Conservation (phyloP, 2,797 vertebrate species). For the Vultur gryphus region DNA sequence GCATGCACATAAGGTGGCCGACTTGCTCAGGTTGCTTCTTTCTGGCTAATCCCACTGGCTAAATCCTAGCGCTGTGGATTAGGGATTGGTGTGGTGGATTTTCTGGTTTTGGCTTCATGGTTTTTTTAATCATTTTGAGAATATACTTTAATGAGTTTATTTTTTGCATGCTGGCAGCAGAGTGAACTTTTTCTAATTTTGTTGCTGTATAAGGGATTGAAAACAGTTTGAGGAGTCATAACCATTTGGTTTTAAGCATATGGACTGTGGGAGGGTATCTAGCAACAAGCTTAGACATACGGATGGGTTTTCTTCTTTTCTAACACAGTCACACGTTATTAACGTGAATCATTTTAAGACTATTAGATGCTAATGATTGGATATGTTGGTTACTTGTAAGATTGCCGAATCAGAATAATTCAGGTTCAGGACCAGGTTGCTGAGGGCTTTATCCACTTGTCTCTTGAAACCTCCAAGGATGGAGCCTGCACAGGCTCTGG, state of each 20-base stretch:
- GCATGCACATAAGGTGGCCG: fast-evolving
- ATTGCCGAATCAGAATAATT: not conserved
- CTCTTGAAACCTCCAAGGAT: not conserved
- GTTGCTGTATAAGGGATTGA: not conserved
- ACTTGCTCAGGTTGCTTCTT: not conserved
- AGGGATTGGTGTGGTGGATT: not conserved
- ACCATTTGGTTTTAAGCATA: slow-evolving; percentile 11
- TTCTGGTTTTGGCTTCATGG: not conserved
- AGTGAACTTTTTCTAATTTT: not conserved
- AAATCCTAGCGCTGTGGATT: not conserved
- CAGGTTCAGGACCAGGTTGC: fast-evolving
- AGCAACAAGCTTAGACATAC: not conserved
- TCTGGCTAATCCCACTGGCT: not conserved
- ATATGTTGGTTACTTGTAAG: not conserved
- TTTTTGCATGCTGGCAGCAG: not conserved
- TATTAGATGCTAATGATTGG: not conserved
- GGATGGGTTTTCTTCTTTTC: not conserved
- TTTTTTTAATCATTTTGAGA: not conserved
- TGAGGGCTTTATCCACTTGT: not conserved
- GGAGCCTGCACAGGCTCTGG: not conserved
- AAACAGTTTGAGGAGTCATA: not conserved
- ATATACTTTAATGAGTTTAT: not conserved
- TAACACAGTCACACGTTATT: not conserved
- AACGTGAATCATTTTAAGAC: not conserved
- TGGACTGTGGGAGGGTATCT: slow-evolving; percentile 18